Evolutionary conservation across 2,888 invertebrate species (phyloP).

Genomic region (Ectobius pallidus): DNA sequence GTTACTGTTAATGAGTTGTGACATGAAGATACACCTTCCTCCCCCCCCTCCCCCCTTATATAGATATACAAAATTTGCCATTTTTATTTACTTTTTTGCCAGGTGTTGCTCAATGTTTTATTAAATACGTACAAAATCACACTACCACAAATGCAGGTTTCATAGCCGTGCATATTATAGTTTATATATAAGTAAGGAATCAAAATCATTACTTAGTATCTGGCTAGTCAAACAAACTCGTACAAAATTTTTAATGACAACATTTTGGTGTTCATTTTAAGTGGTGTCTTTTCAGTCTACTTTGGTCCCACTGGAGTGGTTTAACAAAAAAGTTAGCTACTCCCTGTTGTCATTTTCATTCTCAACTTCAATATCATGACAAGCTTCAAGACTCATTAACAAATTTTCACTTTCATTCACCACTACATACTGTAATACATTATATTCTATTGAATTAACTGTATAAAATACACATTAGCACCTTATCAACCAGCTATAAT

Average conservation of each 20-base stretch:
- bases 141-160: background rate
- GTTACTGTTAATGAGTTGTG: background rate
- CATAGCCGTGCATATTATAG: background rate
- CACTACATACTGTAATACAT: background rate
- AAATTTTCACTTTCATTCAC: too few species aligned
- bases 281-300: conserved; percentile 7
- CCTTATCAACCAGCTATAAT: conserved; percentile 6
- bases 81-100: too few species aligned
- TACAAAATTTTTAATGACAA: background rate
- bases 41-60: background rate
- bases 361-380: too few species aligned
- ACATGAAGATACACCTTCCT: background rate
- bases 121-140: background rate
- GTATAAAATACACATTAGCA: conserved; percentile 11
- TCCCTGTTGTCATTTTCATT: background rate
- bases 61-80: background rate
- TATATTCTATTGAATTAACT: background rate
- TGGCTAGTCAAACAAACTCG: background rate
- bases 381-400: too few species aligned
- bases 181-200: background rate
- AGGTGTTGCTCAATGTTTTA: background rate
- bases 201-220: background rate
- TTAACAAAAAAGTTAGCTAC: background rate
- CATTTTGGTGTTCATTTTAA: conserved; percentile 17
- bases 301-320: conserved; percentile 16